Evolutionary conservation across 1,140 invertebrate species (phyloP).

Genomic region (Penaeus vannamei): DNA sequence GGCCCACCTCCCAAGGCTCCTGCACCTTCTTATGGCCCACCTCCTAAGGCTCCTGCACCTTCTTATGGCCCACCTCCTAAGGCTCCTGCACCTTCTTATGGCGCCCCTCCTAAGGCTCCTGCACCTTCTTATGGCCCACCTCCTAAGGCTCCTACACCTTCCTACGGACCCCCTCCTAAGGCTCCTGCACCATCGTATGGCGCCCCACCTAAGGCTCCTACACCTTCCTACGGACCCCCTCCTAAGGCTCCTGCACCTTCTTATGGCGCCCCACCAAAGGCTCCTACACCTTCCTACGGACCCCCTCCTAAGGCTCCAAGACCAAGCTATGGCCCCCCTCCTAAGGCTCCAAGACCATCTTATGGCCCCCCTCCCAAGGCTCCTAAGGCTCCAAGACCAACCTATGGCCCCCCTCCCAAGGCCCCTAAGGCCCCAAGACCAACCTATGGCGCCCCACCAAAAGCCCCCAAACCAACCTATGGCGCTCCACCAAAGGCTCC

Average conservation of each 20-base stretch:
- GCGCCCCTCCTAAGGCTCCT: conserved; percentile 50
- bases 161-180: conserved; percentile 63
- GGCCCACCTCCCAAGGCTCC: conserved; percentile 58
- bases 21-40: conserved; percentile 59
- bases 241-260: conserved; percentile 47
- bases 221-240: conserved; percentile 66
- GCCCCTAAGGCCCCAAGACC: conserved; percentile 59
- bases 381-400: conserved; percentile 52
- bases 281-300: conserved; percentile 38
- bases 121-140: conserved; percentile 52
- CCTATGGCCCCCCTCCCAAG: conserved; percentile 54
- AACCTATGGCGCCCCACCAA: conserved; percentile 56
- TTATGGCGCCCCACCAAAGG: conserved; percentile 62
- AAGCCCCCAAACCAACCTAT: conserved; percentile 51
- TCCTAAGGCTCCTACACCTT: conserved; percentile 53
- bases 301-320: conserved; percentile 48
- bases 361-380: conserved; percentile 55
- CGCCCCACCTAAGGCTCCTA: conserved; percentile 60
- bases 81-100: conserved; percentile 45
- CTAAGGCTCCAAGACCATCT: conserved; percentile 22
- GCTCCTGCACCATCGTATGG: conserved; percentile 60
- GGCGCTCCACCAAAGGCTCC: conserved; percentile 59
- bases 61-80: conserved; percentile 63
- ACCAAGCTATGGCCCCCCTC: conserved; percentile 44
- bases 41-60: conserved; percentile 51